Conservation (phyloP, 2,113 vertebrate genomes). For the Microcebus jonahi region DNA sequence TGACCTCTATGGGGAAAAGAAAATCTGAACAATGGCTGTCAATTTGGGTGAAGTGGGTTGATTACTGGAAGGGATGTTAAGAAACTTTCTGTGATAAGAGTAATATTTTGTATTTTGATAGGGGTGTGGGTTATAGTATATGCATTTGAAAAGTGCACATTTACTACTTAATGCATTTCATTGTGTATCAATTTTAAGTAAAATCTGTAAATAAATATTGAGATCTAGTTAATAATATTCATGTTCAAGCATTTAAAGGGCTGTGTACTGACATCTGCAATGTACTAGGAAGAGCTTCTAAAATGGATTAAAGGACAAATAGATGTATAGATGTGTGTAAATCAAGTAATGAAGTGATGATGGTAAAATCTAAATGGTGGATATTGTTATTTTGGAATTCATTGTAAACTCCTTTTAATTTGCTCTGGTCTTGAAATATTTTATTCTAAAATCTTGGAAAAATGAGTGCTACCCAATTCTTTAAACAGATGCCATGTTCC, state of each 20-base stretch:
- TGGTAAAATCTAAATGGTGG: not conserved
- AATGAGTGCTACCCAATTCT: not conserved
- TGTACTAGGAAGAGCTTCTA: not conserved
- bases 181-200: not conserved
- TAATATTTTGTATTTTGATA: not conserved
- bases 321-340: not conserved
- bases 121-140: not conserved
- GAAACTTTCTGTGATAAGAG: not conserved
- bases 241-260: not conserved
- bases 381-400: not conserved
- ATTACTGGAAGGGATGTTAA: not conserved
- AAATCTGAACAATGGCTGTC: not conserved
- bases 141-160: not conserved
- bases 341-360: not conserved
- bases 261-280: not conserved
- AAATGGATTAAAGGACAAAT: not conserved
- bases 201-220: not conserved
- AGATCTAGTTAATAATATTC: not conserved
- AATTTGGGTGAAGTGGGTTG: not conserved
- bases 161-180: not conserved
- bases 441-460: not conserved
- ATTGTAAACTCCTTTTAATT: not conserved
- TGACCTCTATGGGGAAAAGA: not conserved
- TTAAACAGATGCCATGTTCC: not conserved
- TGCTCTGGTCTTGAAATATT: not conserved